Evolutionary conservation across 2,888 invertebrate genomes (phyloP).

Genomic region (Meta bourneti): DNA sequence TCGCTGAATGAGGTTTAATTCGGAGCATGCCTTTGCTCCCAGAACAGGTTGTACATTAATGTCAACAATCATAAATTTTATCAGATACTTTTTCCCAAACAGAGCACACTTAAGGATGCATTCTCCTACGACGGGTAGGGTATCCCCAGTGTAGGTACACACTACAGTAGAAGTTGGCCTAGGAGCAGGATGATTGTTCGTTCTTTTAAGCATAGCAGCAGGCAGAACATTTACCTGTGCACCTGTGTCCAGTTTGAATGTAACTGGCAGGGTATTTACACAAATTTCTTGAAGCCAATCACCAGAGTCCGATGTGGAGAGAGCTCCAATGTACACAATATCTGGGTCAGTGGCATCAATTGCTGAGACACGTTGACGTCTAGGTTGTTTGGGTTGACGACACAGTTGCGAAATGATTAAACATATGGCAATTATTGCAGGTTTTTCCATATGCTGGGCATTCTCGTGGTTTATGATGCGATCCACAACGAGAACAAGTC

Average conservation of each 20-base stretch:
- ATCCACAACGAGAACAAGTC: constrained; percentile 14
- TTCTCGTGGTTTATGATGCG: constrained; percentile 18
- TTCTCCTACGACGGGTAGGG: constrained; percentile 13
- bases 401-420: constrained; percentile 30
- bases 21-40: not conserved
- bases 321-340: constrained; percentile 13
- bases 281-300: constrained; percentile 27
- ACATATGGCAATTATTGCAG: constrained; percentile 31
- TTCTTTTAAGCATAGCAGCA: not conserved
- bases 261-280: constrained; percentile 15
- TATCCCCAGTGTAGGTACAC: constrained; percentile 25
- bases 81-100: not conserved
- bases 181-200: constrained; percentile 1
- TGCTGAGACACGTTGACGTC: not conserved
- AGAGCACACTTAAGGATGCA: not conserved
- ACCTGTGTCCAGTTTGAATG: constrained; percentile 36
- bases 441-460: constrained; percentile 23
- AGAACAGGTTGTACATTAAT: constrained; percentile 25
- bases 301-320: not conserved
- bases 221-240: constrained; percentile 38
- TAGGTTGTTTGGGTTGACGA: constrained; percentile 9
- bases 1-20: too few species aligned
- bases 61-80: constrained; percentile 14
- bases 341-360: not conserved
- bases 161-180: constrained; percentile 1